phyloP scores from a whole-genome alignment of 2,797 vertebrate genomes.

The Cirrhinus mrigala region DNA sequence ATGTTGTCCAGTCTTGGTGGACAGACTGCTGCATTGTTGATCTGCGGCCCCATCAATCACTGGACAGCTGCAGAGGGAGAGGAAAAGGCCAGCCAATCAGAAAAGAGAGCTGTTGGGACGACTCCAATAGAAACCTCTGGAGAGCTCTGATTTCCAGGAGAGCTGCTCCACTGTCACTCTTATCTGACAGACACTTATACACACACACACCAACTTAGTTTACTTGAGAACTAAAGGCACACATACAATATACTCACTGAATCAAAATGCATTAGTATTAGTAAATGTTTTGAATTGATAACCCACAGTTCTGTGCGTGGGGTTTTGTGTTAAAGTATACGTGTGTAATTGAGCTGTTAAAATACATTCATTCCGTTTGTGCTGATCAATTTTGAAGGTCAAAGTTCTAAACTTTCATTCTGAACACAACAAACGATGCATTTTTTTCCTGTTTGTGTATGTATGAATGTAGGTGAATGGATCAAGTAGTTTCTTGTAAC shows the following conservation, averaged over 20 bases:
- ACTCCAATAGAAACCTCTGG: conserved; percentile 40
- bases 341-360: not conserved
- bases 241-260: not conserved
- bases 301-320: not conserved
- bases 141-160: conserved; percentile 30
- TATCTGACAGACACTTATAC: conserved; percentile 60
- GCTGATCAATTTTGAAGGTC: not conserved
- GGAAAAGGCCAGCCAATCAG: conserved; percentile 44
- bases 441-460: not conserved
- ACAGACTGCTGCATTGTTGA: conserved; percentile 52
- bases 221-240: not conserved
- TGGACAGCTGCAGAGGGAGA: conserved; percentile 51
- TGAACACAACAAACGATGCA: not conserved
- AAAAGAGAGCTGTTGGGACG: conserved; percentile 37
- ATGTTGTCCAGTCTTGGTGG: conserved; percentile 50
- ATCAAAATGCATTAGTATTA: not conserved
- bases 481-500: not conserved
- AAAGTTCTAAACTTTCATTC: not conserved
- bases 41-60: conserved; percentile 62
- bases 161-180: conserved; percentile 72
- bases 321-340: not conserved
- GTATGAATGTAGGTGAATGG: not conserved
- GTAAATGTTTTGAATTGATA: not conserved
- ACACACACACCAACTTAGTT: conserved; percentile 46
- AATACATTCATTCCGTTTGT: not conserved